These are phyloP conservation scores for Pemphigus obesinymphae DNA, from an alignment of 1,140 invertebrate genomes.

Conservation along the genomic window DNA sequence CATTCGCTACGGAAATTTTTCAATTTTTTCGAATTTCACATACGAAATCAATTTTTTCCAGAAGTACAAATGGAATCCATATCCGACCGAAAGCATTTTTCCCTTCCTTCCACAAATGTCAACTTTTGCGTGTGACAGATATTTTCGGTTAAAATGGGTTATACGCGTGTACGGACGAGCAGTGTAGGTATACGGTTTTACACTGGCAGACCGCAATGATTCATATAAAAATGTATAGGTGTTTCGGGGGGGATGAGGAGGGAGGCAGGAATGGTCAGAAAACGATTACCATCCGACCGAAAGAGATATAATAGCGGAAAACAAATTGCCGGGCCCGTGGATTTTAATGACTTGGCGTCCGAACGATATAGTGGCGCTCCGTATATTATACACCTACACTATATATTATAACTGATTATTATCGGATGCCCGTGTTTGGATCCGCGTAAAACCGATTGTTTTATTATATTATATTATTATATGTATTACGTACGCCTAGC, in stretches of 20 bases:
- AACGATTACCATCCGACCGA: conserved; percentile 16
- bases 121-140: neutral
- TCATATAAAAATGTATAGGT: neutral
- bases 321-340: neutral
- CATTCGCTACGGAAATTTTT: no score
- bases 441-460: neutral
- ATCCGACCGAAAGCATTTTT: neutral
- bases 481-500: no score
- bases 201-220: neutral
- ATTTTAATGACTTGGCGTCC: conserved; percentile 8
- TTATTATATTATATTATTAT: no score
- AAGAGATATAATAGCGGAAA: conserved; percentile 32
- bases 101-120: neutral
- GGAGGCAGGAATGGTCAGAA: neutral
- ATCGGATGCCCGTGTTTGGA: neutral
- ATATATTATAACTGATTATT: neutral
- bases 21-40: no score
- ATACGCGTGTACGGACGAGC: neutral
- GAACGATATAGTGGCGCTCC: neutral
- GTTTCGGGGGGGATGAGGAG: neutral
- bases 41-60: no score
- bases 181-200: neutral
- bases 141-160: no score
- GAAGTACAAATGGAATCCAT: no score
- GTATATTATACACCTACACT: no score